A percentile compares a stretch with the other conserved stretches of the same genome.
These are phyloP conservation scores for Mohoua ochrocephala DNA, from an alignment of 2,113 vertebrate genomes.

Conservation along the genomic window DNA sequence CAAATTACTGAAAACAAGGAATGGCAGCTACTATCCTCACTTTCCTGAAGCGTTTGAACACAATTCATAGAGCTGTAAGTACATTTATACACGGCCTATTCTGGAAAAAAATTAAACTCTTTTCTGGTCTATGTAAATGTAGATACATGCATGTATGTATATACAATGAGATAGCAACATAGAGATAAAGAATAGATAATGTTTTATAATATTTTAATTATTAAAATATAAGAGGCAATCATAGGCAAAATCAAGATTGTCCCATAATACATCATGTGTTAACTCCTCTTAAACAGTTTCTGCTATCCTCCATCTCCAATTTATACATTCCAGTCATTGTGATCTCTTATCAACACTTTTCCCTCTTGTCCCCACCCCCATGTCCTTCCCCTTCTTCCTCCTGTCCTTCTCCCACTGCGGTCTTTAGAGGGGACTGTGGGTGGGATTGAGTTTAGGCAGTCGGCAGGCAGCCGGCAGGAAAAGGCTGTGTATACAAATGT, in stretches of 20 bases:
- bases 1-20: neutral
- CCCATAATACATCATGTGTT: neutral
- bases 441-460: neutral
- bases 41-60: neutral
- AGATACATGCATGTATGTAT: neutral
- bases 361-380: neutral
- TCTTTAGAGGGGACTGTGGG: neutral
- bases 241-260: neutral
- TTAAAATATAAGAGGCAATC: neutral
- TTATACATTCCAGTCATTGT: neutral
- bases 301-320: neutral
- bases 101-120: neutral
- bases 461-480: conserved; percentile 17
- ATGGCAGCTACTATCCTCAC: neutral
- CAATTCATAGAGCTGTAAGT: neutral
- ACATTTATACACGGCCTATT: neutral
- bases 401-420: neutral
- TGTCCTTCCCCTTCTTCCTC: neutral
- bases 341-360: neutral
- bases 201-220: neutral
- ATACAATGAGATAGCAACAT: neutral
- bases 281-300: neutral
- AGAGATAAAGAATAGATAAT: neutral
- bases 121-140: neutral
- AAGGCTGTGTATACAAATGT: conserved; percentile 29